These are phyloP conservation scores for Paramormyrops kingsleyae DNA, from an alignment of 2,113 vertebrate species.

Conservation along the genomic window DNA sequence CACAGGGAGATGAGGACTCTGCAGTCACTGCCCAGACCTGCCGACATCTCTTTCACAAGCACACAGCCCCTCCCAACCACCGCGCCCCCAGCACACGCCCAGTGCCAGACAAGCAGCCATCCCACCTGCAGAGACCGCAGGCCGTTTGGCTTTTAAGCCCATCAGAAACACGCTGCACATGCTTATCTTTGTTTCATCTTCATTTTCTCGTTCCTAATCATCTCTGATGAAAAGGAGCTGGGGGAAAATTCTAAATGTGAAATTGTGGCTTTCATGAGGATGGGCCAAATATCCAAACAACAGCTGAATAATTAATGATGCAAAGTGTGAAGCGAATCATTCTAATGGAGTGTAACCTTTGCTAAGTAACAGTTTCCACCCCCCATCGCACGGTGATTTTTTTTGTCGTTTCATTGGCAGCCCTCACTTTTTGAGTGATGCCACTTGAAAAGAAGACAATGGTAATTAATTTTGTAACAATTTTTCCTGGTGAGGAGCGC, in stretches of 20 bases:
- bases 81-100: background rate
- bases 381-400: background rate
- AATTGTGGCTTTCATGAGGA: background rate
- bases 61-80: background rate
- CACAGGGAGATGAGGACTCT: background rate
- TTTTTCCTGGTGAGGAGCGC: conserved; percentile 23
- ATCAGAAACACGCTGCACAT: background rate
- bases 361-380: background rate
- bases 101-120: background rate
- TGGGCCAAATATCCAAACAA: background rate
- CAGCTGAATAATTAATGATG: background rate
- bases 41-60: conserved; percentile 10
- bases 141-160: background rate
- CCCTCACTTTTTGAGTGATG: conserved; percentile 33
- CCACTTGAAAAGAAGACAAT: conserved; percentile 39
- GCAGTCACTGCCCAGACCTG: conserved; percentile 22
- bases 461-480: conserved; percentile 46
- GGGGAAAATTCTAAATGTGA: background rate
- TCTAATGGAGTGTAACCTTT: conserved; percentile 15
- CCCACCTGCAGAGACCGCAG: background rate
- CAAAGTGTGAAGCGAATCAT: background rate
- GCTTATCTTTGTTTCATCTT: background rate
- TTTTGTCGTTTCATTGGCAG: background rate
- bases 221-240: background rate
- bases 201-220: background rate